phyloP scores from a whole-genome alignment of 2,888 invertebrate genomes.

The Hoplodrina blanda region DNA sequence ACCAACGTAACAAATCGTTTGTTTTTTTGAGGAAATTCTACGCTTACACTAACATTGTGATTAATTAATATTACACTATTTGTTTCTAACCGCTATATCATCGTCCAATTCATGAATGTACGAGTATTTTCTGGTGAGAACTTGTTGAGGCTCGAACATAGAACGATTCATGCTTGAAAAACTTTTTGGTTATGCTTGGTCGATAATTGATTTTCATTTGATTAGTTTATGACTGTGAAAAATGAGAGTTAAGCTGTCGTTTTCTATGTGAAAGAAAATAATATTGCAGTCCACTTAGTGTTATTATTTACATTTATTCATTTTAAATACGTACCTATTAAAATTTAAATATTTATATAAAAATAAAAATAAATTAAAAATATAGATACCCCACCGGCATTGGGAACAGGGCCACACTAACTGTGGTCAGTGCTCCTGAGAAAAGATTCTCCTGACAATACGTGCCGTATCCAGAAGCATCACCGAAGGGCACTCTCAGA shows the following conservation, averaged over 20 bases:
- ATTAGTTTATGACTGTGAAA: not conserved
- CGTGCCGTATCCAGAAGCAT: no score
- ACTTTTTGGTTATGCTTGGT: not conserved
- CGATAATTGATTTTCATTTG: not conserved
- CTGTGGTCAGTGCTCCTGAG: no score
- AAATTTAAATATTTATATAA: no score
- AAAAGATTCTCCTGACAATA: no score
- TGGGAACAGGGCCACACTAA: no score
- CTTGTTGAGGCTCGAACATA: conserved; percentile 12
- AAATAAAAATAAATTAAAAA: no score
- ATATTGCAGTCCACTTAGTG: no score
- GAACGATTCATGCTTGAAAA: conserved; percentile 10
- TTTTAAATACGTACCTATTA: no score
- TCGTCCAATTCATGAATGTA: conserved; percentile 18
- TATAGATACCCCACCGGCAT: no score
- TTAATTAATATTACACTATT: conserved; percentile 40
- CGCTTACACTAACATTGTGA: conserved; percentile 41
- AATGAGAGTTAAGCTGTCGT: not conserved
- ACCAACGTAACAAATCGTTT: conserved; percentile 68
- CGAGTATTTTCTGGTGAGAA: conserved; percentile 19
- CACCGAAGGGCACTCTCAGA: no score
- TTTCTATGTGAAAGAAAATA: not conserved
- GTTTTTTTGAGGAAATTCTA: conserved; percentile 70
- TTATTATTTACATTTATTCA: no score
- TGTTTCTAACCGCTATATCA: conserved; percentile 36